Evolutionary conservation across 2,888 invertebrate species (phyloP), one percentile per base, ranked within the genome.

Genomic region (Drosophila cognata): DNA sequence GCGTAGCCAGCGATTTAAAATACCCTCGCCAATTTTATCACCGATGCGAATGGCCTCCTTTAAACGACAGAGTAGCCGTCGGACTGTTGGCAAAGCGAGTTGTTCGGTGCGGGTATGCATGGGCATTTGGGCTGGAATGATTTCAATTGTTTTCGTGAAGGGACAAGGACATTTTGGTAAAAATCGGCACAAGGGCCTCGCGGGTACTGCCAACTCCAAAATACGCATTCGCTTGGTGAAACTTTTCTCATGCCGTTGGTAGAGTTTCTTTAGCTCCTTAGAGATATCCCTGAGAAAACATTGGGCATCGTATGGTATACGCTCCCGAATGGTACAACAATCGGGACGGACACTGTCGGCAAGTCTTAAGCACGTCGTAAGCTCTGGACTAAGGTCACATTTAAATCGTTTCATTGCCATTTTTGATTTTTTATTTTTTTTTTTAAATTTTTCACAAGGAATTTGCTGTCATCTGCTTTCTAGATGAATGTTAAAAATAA

Each of bases 41-140:
- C 78, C 79, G 3, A 11, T 43, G 0, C 38, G 33, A 2, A 76
- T 33, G n/a, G 88, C 79, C 2, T 64, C 18, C 10, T 51, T 31
- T 2, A 77, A 50, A 3, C 86, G 77, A 1, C 36, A 5, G 5
- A 79, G 72, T 21, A 88, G 57, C 0, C 87, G 71, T 8, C 87
- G 69, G 0, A 90, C 88, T 1, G 68, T 64, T 2, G 92, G 92
- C 80, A 88, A 79, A 0, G 92, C 89, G 35, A 92, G 70, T 66
- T 92, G 92, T 41, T 92, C 91, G 25, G 91, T 92, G 38, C 92
- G 88, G 0, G 92, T 92, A n/a, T 81, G 38, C 2, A 18, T 48
- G 5, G 85, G 80, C 25, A 46, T 7, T 2, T 92, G 83, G 16
- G 82, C 76, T 7, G 67, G 79, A 25, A 90, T 71, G 2, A 91